A percentile compares a stretch with the other conserved stretches of the same genome.
These are phyloP conservation scores for Rhinogobio ventralis DNA, from an alignment of 2,797 vertebrate genomes.

Conservation along the genomic window DNA sequence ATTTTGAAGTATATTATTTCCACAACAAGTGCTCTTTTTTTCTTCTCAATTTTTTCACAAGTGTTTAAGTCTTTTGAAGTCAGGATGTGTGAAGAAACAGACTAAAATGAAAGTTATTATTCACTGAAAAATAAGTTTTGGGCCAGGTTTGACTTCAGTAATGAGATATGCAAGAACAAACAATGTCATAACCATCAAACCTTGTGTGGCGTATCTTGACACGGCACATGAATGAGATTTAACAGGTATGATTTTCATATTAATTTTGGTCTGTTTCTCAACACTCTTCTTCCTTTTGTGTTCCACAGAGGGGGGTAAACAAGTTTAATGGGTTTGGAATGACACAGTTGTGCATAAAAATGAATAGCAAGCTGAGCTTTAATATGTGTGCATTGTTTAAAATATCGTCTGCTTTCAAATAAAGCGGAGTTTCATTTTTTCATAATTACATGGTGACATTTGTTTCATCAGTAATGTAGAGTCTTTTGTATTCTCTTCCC, in stretches of 20 bases:
- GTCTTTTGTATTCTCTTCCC: conserved; percentile 23
- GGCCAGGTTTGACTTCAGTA: not conserved
- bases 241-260: not conserved
- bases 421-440: no score
- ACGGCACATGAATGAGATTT: not conserved
- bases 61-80: not conserved
- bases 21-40: not conserved
- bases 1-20: not conserved
- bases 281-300: not conserved
- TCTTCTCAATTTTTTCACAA: no score
- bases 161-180: not conserved
- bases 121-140: not conserved
- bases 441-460: not conserved
- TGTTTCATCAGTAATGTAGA: not conserved
- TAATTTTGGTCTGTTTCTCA: not conserved
- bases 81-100: not conserved
- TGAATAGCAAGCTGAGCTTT: not conserved
- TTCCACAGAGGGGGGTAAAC: not conserved
- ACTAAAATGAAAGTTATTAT: not conserved
- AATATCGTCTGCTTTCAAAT: not conserved
- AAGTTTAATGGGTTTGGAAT: no score
- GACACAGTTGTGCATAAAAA: no score
- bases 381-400: not conserved
- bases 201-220: not conserved
- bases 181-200: not conserved